Conservation (phyloP, 2,888 invertebrate species). For the Peribatodes rhomboidaria region DNA sequence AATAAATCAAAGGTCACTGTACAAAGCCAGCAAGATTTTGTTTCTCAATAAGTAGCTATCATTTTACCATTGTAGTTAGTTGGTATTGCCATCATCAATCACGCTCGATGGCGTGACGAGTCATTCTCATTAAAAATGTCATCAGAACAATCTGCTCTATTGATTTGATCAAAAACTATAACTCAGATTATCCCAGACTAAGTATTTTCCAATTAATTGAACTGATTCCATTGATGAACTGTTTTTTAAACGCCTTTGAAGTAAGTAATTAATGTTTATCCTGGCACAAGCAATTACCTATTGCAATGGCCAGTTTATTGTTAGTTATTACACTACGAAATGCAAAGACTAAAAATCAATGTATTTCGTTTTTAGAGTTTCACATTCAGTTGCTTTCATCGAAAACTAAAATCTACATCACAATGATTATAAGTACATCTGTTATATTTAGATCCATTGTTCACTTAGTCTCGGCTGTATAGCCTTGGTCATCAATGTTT, state of each 20-base stretch:
- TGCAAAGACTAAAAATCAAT: not conserved
- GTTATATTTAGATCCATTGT: too few relatives aligned
- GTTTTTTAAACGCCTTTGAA: constrained; percentile 13
- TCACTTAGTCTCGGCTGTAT: too few relatives aligned
- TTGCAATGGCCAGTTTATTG: not conserved
- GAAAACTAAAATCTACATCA: too few relatives aligned
- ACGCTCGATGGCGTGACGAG: constrained; percentile 32
- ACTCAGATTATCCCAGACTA: constrained; percentile 12
- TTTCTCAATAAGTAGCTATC: constrained; percentile 12
- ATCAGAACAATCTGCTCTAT: constrained; percentile 10
- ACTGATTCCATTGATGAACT: constrained; percentile 8
- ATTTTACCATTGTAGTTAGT: not conserved
- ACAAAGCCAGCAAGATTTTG: constrained; percentile 5
- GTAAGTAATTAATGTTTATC: not conserved
- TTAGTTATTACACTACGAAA: not conserved
- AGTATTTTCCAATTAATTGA: constrained; percentile 17
- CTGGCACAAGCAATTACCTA: not conserved
- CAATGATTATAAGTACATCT: too few relatives aligned
- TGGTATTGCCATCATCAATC: constrained; percentile 23
- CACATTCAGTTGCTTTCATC: not conserved
- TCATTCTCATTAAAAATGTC: constrained; percentile 12
- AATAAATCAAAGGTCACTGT: constrained; percentile 29
- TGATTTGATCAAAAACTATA: constrained; percentile 6
- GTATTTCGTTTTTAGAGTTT: not conserved
- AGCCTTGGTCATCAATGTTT: too few relatives aligned